phyloP scores from a whole-genome alignment of 2,888 invertebrate species.

The Brachyopa scutellaris region DNA sequence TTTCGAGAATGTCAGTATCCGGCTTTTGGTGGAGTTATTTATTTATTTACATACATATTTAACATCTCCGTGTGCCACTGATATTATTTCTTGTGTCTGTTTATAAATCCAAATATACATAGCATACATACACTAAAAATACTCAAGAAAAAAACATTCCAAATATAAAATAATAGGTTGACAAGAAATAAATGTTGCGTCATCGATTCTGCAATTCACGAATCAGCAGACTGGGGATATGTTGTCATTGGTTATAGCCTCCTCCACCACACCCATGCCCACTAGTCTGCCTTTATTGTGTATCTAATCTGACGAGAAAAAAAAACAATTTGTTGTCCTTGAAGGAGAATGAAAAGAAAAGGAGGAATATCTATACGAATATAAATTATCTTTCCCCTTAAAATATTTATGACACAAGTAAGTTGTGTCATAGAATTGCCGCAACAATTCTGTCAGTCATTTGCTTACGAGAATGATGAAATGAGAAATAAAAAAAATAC shows the following conservation, averaged over 20 bases:
- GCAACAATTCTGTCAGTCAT: neutral
- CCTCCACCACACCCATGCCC: neutral
- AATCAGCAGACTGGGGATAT: neutral
- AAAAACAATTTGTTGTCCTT: conserved; percentile 28
- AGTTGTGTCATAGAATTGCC: conserved; percentile 23
- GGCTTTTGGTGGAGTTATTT: neutral
- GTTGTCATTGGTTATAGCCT: conserved; percentile 5
- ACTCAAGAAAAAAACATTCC: too few species aligned
- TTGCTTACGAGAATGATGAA: conserved; percentile 1
- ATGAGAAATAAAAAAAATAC: neutral
- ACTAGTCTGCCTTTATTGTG: conserved; percentile 5
- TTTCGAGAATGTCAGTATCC: neutral
- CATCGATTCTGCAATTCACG: conserved; percentile 26
- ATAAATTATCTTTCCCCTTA: conserved; percentile 38
- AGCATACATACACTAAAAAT: conserved; percentile 22
- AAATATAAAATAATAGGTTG: conserved; percentile 12
- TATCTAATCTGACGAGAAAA: conserved; percentile 7
- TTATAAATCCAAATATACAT: conserved; percentile 20
- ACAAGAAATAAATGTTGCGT: conserved; percentile 32
- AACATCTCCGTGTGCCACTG: neutral
- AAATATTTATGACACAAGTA: conserved; percentile 49
- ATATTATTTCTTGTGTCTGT: neutral
- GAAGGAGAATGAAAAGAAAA: conserved; percentile 15
- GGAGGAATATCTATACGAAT: too few species aligned
- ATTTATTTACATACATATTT: neutral